These are phyloP conservation scores for Drosophila mauritiana DNA, from an alignment of 1,140 invertebrate genomes.

Conservation along the genomic window DNA sequence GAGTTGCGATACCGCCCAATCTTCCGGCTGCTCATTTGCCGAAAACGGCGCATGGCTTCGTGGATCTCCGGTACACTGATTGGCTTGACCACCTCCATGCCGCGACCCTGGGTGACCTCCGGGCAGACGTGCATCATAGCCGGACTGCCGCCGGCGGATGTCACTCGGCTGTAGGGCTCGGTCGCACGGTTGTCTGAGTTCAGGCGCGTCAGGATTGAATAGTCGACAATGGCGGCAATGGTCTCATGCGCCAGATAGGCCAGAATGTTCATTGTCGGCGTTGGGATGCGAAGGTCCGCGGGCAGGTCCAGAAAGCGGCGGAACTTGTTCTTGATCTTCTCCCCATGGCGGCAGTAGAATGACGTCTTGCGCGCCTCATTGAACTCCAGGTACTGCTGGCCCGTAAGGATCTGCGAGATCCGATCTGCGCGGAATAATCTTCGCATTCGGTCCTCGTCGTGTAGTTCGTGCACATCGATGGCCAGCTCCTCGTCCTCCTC, in stretches of 20 bases:
- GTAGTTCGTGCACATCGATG: slow-evolving; percentile 74
- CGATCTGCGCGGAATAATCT: slow-evolving; percentile 81
- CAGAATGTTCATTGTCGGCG: slow-evolving; percentile 79
- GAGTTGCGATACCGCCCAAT: slow-evolving; percentile 79
- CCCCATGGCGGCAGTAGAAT: slow-evolving; percentile 80
- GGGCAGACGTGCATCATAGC: slow-evolving; percentile 83
- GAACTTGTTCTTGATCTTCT: slow-evolving; percentile 84
- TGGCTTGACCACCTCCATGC: slow-evolving; percentile 80
- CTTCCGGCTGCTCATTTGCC: slow-evolving; percentile 74
- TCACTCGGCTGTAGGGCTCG: slow-evolving; percentile 80
- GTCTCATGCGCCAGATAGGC: slow-evolving; percentile 83
- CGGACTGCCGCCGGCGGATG: slow-evolving; percentile 76
- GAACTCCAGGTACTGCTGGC: slow-evolving; percentile 79
- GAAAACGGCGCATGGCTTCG: slow-evolving; percentile 79
- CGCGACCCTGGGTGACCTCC: slow-evolving; percentile 82
- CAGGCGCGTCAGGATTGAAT: slow-evolving; percentile 76
- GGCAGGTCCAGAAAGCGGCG: slow-evolving; percentile 74
- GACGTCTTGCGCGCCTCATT: slow-evolving; percentile 82
- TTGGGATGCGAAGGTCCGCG: slow-evolving; percentile 74
- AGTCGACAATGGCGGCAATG: slow-evolving; percentile 82
- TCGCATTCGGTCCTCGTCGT: slow-evolving; percentile 82
- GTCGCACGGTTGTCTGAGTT: slow-evolving; percentile 76
- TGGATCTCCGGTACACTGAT: slow-evolving; percentile 83
- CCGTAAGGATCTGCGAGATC: slow-evolving; percentile 80
- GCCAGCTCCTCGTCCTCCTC: slow-evolving; percentile 80